A percentile compares a stretch with the other conserved stretches of the same genome.
phyloP scores from a whole-genome alignment of 2,797 vertebrate genomes.

The Sebastes trivittatus region DNA sequence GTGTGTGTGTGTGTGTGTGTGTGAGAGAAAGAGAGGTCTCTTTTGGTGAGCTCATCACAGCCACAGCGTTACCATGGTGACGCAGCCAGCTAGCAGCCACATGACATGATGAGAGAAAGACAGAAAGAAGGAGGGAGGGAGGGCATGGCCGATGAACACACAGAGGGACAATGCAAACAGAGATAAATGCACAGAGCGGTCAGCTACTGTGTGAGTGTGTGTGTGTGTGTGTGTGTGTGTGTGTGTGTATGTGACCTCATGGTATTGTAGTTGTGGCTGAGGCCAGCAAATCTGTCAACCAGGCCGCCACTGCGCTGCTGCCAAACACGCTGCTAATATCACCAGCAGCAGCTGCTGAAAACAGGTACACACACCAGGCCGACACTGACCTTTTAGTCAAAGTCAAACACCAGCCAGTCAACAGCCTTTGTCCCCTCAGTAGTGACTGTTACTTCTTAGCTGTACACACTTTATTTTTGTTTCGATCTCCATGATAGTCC shows the following conservation, averaged over 20 bases:
- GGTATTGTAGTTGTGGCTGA: constrained; percentile 62
- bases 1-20: neutral
- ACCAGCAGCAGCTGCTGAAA: constrained; percentile 25
- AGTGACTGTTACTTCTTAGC: neutral
- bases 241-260: constrained; percentile 13
- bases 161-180: constrained; percentile 53
- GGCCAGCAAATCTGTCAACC: constrained; percentile 55
- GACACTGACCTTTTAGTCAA: constrained; percentile 25
- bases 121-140: neutral
- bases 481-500: neutral
- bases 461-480: neutral
- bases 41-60: constrained; percentile 46
- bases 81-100: constrained; percentile 23
- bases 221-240: neutral
- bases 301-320: constrained; percentile 13
- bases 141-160: constrained; percentile 28
- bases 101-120: constrained; percentile 44
- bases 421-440: neutral
- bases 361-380: constrained; percentile 1
- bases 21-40: neutral
- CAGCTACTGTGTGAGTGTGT: neutral
- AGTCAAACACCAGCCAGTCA: constrained; percentile 26
- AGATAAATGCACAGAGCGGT: constrained; percentile 38
- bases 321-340: constrained; percentile 26
- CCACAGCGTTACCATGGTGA: constrained; percentile 58